A percentile compares a stretch with the other conserved stretches of the same genome.
phyloP scores from a whole-genome alignment of 2,888 invertebrate species.

The Sinotaia quadrata region DNA sequence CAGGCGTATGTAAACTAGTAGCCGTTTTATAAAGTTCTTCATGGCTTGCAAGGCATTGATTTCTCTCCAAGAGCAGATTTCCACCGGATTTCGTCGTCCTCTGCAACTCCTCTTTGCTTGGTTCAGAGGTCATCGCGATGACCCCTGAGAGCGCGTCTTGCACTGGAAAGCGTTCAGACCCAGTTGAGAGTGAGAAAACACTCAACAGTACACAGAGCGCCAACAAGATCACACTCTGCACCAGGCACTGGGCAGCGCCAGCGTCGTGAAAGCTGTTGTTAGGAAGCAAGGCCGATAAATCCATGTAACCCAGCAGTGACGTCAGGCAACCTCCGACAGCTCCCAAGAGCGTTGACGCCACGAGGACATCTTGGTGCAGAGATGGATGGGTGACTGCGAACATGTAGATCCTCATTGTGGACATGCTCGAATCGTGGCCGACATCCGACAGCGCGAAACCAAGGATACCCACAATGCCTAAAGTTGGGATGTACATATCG shows the following conservation, averaged over 20 bases:
- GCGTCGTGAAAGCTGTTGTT: background rate
- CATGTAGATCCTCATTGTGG: constrained; percentile 22
- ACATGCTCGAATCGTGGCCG: constrained; percentile 21
- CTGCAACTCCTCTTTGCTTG: no score
- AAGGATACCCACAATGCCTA: constrained; percentile 17
- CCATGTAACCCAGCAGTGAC: constrained; percentile 16
- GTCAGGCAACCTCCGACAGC: constrained; percentile 23
- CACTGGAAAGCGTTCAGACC: background rate
- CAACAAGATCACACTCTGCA: background rate
- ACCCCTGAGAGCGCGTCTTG: no score
- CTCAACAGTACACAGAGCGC: background rate
- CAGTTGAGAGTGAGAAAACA: background rate
- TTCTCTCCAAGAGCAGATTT: no score
- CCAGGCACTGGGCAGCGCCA: constrained; percentile 20
- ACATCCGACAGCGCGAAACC: constrained; percentile 12
- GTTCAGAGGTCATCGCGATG: no score
- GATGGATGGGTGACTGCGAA: constrained; percentile 20
- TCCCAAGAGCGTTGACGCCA: constrained; percentile 13
- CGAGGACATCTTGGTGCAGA: constrained; percentile 11
- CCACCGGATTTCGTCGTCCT: no score
- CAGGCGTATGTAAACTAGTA: no score
- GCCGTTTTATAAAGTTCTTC: no score
- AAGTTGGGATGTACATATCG: background rate
- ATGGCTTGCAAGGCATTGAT: no score
- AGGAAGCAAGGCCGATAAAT: constrained; percentile 1